phyloP scores from a whole-genome alignment of 2,888 invertebrate genomes.

The Cistogaster globosa region DNA sequence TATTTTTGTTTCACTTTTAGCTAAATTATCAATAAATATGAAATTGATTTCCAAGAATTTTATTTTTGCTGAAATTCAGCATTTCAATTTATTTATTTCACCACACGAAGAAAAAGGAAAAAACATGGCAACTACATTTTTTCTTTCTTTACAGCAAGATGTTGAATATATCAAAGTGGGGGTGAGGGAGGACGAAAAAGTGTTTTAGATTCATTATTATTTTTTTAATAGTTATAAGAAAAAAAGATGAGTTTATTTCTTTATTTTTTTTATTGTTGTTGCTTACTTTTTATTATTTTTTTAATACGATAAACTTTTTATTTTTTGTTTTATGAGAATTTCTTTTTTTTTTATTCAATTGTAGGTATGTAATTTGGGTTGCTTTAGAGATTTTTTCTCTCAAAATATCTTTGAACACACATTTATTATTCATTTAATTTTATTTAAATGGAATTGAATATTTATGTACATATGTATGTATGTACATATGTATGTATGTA shows the following conservation, averaged over 20 bases:
- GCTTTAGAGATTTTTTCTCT: conserved; percentile 8
- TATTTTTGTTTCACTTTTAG: neutral
- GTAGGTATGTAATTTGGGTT: conserved; percentile 5
- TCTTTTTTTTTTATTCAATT: conserved; percentile 18
- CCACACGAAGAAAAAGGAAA: conserved; percentile 9
- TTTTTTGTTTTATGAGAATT: too few relatives aligned
- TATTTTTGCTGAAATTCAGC: conserved; percentile 15
- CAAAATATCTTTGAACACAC: neutral
- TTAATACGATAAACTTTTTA: conserved; percentile 47
- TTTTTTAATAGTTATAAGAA: conserved; percentile 6
- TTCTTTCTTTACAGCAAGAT: conserved; percentile 29
- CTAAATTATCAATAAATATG: conserved; percentile 16
- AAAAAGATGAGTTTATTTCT: conserved; percentile 2
- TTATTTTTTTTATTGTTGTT: conserved; percentile 6
- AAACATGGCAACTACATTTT: conserved; percentile 30
- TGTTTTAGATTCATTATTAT: conserved; percentile 26
- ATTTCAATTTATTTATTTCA: conserved; percentile 45
- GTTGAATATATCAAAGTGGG: conserved; percentile 18
- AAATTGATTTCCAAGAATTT: conserved; percentile 48
- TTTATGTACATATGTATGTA: too few relatives aligned
- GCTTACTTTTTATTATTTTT: neutral
- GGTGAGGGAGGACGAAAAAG: neutral
- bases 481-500: too few relatives aligned
- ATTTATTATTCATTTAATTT: neutral
- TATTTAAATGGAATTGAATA: neutral